A percentile compares a stretch with the other conserved stretches of the same genome.
These are phyloP conservation scores for Antennarius striatus DNA, from an alignment of 2,113 vertebrate species.

Conservation along the genomic window DNA sequence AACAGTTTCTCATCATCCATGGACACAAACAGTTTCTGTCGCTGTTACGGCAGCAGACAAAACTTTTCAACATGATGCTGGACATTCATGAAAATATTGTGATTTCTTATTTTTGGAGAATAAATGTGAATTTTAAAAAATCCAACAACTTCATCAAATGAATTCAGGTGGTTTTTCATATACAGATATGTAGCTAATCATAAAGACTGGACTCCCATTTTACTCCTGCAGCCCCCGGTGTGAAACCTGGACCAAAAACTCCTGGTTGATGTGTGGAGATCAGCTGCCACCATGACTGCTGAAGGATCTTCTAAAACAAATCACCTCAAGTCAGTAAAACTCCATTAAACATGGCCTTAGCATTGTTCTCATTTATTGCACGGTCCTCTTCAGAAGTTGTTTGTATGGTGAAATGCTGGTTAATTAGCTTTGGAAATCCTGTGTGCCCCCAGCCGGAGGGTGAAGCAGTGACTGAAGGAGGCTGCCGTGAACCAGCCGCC, in stretches of 20 bases:
- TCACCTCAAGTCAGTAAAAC: constrained; percentile 33
- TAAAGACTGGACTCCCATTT: background rate
- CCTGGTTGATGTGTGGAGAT: background rate
- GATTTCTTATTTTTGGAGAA: too few species aligned
- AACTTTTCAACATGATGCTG: background rate
- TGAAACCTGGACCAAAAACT: constrained; percentile 15
- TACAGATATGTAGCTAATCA: too few species aligned
- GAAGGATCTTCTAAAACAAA: constrained; percentile 25
- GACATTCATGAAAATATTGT: too few species aligned
- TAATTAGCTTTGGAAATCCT: constrained; percentile 60
- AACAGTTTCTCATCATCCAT: background rate
- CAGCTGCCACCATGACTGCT: too few species aligned
- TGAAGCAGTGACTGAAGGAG: constrained; percentile 42
- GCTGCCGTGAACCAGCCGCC: constrained; percentile 36
- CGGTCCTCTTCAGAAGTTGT: constrained; percentile 47
- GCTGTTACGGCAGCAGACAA: background rate
- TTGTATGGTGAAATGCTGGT: constrained; percentile 51
- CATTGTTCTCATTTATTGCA: constrained; percentile 29
- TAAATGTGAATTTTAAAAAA: too few species aligned
- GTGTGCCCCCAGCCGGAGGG: constrained; percentile 54
- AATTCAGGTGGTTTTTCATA: too few species aligned
- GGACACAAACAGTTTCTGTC: background rate
- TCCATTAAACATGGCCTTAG: constrained; percentile 15
- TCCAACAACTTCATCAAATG: too few species aligned
- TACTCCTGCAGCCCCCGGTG: constrained; percentile 4